phyloP scores from a whole-genome alignment of 1,140 invertebrate genomes.

The Euschistus heros region DNA sequence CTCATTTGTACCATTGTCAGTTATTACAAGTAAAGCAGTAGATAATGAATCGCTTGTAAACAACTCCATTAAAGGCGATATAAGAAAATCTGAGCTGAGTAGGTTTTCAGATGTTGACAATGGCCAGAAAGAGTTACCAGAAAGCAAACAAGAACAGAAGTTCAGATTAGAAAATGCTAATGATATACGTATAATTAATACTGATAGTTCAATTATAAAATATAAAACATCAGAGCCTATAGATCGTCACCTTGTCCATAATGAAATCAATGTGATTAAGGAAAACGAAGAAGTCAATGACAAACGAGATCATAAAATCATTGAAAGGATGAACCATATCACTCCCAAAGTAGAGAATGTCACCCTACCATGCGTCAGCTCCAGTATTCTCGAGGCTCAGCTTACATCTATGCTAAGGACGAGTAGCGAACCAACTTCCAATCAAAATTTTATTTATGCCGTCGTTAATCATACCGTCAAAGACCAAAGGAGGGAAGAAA shows the following conservation, averaged over 20 bases:
- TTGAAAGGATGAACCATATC: background rate
- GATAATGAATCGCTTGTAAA: background rate
- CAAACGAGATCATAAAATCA: background rate
- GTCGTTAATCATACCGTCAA: conserved; percentile 17
- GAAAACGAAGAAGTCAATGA: background rate
- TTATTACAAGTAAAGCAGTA: conserved; percentile 4
- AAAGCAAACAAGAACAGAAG: background rate
- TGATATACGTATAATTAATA: conserved; percentile 5
- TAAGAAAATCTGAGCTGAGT: background rate
- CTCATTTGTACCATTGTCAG: background rate
- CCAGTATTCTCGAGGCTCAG: conserved; percentile 30
- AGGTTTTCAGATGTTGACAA: conserved; percentile 8
- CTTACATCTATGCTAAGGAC: conserved; percentile 25
- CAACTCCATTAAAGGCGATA: background rate
- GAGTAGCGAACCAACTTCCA: conserved; percentile 4
- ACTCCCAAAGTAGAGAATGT: conserved; percentile 5
- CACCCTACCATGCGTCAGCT: conserved; percentile 22
- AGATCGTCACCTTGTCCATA: conserved; percentile 3
- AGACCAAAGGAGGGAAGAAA: conserved; percentile 17
- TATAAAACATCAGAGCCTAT: conserved; percentile 4
- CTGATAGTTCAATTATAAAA: conserved; percentile 9
- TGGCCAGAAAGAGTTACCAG: conserved; percentile 2
- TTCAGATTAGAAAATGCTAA: conserved; percentile 1
- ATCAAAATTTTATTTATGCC: conserved; percentile 22
- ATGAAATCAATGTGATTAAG: background rate